These are phyloP conservation scores for Drosophila eugracilis DNA, from an alignment of 1,140 invertebrate genomes.

Conservation along the genomic window DNA sequence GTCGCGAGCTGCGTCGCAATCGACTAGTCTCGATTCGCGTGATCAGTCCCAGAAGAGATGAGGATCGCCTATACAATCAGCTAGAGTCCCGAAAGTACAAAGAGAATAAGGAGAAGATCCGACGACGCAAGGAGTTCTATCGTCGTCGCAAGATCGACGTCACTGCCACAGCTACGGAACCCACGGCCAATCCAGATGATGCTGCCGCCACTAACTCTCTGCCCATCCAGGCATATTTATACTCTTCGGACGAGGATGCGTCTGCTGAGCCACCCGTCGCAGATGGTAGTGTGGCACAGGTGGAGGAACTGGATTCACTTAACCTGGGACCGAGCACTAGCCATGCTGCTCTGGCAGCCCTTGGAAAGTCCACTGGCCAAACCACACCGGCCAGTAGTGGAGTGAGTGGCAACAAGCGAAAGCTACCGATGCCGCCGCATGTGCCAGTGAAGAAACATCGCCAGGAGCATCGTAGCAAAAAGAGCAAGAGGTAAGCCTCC, in stretches of 20 bases:
- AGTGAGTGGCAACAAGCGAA: slow-evolving; percentile 43
- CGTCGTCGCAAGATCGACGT: slow-evolving; percentile 71
- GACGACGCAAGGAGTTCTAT: slow-evolving; percentile 88
- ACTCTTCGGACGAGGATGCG: slow-evolving; percentile 75
- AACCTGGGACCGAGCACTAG: slow-evolving; percentile 44
- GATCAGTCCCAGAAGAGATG: slow-evolving; percentile 91
- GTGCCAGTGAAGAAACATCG: slow-evolving; percentile 43
- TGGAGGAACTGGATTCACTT: slow-evolving; percentile 64
- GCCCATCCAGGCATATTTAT: slow-evolving; percentile 72
- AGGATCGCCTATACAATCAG: slow-evolving; percentile 89
- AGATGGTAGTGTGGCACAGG: slow-evolving; percentile 48
- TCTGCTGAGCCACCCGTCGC: background rate
- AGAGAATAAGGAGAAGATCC: slow-evolving; percentile 91
- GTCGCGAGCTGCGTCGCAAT: slow-evolving; percentile 59
- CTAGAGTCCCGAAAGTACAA: slow-evolving; percentile 89
- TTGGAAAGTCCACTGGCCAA: background rate
- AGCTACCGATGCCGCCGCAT: slow-evolving; percentile 44
- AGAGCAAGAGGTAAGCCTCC: slow-evolving; percentile 37
- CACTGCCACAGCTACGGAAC: slow-evolving; percentile 18
- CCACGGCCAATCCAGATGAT: slow-evolving; percentile 14
- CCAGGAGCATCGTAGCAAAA: slow-evolving; percentile 41
- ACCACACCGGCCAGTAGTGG: background rate
- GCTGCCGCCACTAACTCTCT: slow-evolving; percentile 15
- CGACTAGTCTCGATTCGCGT: slow-evolving; percentile 88
- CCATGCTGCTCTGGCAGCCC: slow-evolving; percentile 24